A percentile compares a stretch with the other conserved stretches of the same genome.
phyloP scores from a whole-genome alignment of 2,888 invertebrate genomes.

The Galeopsomyia nigrocyanea region DNA sequence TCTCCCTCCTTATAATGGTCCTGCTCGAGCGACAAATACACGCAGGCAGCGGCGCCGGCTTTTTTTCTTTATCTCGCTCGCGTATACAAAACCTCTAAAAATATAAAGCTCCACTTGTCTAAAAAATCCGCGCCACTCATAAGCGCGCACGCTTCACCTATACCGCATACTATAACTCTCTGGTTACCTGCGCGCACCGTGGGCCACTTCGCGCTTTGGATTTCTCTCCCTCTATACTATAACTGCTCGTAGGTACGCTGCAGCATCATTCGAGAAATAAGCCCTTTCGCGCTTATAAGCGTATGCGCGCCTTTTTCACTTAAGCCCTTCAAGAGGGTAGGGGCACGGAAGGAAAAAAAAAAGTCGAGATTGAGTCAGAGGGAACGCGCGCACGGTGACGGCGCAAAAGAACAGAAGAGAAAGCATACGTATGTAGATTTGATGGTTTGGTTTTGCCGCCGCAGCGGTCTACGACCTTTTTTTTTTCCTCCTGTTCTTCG shows the following conservation, averaged over 20 bases:
- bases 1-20: slow-evolving; percentile 7
- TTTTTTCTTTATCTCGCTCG: too few relatives aligned
- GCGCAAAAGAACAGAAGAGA: not conserved
- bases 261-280: slow-evolving; percentile 16
- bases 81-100: slow-evolving; percentile 37
- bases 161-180: too few relatives aligned
- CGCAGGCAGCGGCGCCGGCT: not conserved
- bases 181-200: slow-evolving; percentile 13
- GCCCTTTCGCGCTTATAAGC: too few relatives aligned
- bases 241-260: not conserved
- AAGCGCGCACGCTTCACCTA: not conserved
- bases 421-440: too few relatives aligned
- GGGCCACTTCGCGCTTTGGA: slow-evolving; percentile 12
- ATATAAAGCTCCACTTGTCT: slow-evolving; percentile 10
- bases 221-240: slow-evolving; percentile 34
- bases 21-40: not conserved
- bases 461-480: too few relatives aligned
- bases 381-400: not conserved
- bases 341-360: not conserved
- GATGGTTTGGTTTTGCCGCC: too few relatives aligned
- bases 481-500: too few relatives aligned
- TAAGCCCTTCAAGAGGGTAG: too few relatives aligned
- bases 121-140: slow-evolving; percentile 24
- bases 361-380: not conserved
- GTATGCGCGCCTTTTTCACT: too few relatives aligned